Conservation (phyloP, 2,888 invertebrate genomes). For the Formica aserva region DNA sequence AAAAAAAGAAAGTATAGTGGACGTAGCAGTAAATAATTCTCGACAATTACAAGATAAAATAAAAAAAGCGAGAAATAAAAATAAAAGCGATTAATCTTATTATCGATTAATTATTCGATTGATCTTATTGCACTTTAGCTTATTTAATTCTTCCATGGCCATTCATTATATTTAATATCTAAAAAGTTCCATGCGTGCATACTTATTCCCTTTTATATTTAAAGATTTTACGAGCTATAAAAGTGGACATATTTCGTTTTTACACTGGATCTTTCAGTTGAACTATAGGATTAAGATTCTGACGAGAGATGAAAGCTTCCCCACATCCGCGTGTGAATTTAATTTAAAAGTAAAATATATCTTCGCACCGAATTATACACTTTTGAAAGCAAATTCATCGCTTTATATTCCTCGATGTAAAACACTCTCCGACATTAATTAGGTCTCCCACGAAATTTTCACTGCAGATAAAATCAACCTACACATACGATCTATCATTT, state of each 20-base stretch:
- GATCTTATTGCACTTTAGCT: neutral
- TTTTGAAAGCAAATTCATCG: neutral
- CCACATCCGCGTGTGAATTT: neutral
- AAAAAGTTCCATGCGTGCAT: neutral
- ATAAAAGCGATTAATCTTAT: neutral
- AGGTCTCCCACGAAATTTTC: conserved; percentile 43
- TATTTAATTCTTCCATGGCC: neutral
- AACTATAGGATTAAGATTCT: neutral
- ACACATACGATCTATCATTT: conserved; percentile 29
- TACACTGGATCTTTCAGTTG: neutral
- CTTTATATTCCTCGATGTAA: neutral
- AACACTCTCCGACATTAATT: conserved; percentile 8
- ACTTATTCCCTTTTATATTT: neutral
- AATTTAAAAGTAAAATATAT: neutral
- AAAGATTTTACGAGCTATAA: neutral
- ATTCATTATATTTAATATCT: neutral
- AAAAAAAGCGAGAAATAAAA: neutral
- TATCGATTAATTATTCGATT: neutral
- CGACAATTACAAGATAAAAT: neutral
- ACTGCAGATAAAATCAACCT: conserved; percentile 35
- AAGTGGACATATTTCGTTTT: neutral
- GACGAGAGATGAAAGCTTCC: neutral
- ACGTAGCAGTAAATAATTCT: neutral
- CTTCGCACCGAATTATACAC: neutral
- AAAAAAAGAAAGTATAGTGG: neutral